Base-by-base conservation (phyloP, 1,140 invertebrate genomes). In the Reticulitermes speratus region DNA sequence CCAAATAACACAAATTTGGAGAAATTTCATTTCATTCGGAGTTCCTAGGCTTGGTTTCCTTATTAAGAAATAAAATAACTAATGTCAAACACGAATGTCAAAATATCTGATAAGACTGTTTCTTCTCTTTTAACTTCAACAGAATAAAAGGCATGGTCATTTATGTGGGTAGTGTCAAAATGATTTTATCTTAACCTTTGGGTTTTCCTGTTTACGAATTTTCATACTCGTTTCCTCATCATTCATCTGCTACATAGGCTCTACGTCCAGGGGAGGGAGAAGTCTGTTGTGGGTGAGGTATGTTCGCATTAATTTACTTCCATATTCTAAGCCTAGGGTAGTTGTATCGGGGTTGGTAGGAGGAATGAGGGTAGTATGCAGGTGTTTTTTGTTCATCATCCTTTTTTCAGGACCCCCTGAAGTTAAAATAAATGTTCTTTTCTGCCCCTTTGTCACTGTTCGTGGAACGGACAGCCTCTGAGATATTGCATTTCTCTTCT, bases 371-470 rank as follows among this genome's bases (percentile, higher is more conserved):
- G 65, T 30, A 75, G n/a, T 75, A 30, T 75, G 65, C 25, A 75
- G 65, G 65, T 75, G 65, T 75, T 75, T 75, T 75, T 75, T 75
- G 25, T 75, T 75, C 25, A 8, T 75, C n/a, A 2, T 75, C n/a
- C 25, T 75, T 75, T 75, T 75, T 75, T 75, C 25, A 75, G 65
- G 65, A 75, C 65, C 65, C 65, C 65, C 65, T 75, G 65, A 75
- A 75, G 65, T 75, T 75, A 75, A 75, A 75, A 75, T 75, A 75
- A 75, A 75, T 75, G 65, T 75, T 75, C 65, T 75, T 75, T 75
- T 75, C n/a, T 75, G n/a, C 3, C 25, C 65, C n/a, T 75, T 75
- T 75, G 65, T 75, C 65, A 75, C 65, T 75, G 65, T 75, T 75
- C 65, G 65, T 75, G 65, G 65, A 75, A 75, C 7, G 65, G n/a